Conservation (phyloP, 2,888 invertebrate species). For the Pachliopta kotzebuea region DNA sequence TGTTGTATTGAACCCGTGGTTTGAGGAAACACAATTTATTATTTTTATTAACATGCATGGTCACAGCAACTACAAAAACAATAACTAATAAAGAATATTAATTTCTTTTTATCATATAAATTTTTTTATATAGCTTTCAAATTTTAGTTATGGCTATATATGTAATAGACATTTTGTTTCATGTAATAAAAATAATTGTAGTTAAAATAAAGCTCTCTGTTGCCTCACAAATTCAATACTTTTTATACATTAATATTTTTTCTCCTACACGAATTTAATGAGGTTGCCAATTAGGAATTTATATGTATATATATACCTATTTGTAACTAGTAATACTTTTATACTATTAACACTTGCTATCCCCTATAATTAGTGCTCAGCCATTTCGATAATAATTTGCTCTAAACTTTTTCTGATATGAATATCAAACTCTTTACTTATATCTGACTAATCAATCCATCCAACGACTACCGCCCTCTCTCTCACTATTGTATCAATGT, state of each 20-base stretch:
- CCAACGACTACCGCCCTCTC: constrained; percentile 70
- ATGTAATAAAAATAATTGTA: too few species aligned
- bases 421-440: constrained; percentile 1
- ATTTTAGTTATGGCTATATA: too few species aligned
- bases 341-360: neutral
- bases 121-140: too few species aligned
- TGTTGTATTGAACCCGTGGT: constrained; percentile 26
- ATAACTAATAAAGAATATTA: neutral
- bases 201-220: too few species aligned
- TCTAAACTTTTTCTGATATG: neutral
- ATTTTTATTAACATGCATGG: constrained; percentile 13
- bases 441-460: constrained; percentile 4
- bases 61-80: constrained; percentile 1
- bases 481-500: constrained; percentile 80
- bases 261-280: too few species aligned
- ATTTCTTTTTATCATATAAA: too few species aligned
- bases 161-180: too few species aligned
- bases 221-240: too few species aligned
- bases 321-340: neutral
- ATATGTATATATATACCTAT: too few species aligned
- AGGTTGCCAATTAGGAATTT: too few species aligned
- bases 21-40: constrained; percentile 1
- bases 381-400: neutral
- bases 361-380: neutral
- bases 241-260: too few species aligned